These are phyloP conservation scores for Megalonaias nervosa DNA, from an alignment of 1,140 invertebrate species.

Conservation along the genomic window DNA sequence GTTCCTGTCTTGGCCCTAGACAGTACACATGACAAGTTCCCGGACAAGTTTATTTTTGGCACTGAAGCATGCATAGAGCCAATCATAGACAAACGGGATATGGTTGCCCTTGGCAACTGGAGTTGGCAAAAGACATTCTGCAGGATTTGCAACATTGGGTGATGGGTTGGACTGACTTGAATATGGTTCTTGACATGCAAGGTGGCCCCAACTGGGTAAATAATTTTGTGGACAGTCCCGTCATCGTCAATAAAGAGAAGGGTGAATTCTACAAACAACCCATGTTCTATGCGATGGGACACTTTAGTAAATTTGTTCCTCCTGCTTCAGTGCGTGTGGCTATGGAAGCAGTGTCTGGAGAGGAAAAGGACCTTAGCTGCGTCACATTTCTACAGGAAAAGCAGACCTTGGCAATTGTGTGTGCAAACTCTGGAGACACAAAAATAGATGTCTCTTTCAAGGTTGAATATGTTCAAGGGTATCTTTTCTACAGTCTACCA, in stretches of 20 bases:
- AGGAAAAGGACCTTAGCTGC: no score
- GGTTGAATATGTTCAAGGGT: no score
- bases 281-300: conserved; percentile 89
- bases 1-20: conserved; percentile 74
- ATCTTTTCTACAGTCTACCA: no score
- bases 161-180: conserved; percentile 91
- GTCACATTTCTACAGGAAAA: no score
- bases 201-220: conserved; percentile 88
- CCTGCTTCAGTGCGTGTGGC: conserved; percentile 6
- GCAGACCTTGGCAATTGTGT: no score
- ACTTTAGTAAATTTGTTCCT: conserved; percentile 75
- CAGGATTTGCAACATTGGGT: conserved; percentile 81
- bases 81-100: conserved; percentile 24
- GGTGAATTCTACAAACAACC: conserved; percentile 90
- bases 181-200: conserved; percentile 82
- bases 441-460: no score
- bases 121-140: conserved; percentile 78
- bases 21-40: conserved; percentile 75
- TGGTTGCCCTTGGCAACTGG: conserved; percentile 82
- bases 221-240: conserved; percentile 84
- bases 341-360: no score
- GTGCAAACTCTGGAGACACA: no score
- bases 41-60: conserved; percentile 81
- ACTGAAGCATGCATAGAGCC: conserved; percentile 80
- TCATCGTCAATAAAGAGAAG: conserved; percentile 80